These are phyloP conservation scores for Ptychodera flava DNA, from an alignment of 35 echinoderm and acorn worm genomes.

Conservation along the genomic window DNA sequence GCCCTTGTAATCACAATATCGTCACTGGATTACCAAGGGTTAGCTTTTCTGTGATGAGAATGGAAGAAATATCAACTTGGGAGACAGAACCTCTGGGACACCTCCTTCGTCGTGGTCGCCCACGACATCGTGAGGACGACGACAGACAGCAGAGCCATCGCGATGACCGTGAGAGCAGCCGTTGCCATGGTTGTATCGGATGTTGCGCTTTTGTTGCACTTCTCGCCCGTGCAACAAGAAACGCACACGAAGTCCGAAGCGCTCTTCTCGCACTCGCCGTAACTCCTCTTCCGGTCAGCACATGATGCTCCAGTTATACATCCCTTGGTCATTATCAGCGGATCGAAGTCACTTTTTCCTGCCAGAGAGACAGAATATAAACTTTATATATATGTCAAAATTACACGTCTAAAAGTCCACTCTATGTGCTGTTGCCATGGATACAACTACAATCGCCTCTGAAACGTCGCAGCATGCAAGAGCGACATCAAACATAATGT, in stretches of 20 bases:
- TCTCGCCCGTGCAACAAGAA: background rate
- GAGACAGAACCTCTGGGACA: too few species aligned
- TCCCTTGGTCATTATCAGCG: background rate
- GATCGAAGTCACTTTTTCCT: background rate
- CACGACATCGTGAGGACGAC: background rate
- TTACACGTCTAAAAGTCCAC: too few species aligned
- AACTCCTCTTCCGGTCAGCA: background rate
- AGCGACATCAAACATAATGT: too few species aligned
- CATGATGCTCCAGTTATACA: background rate
- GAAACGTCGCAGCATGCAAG: too few species aligned
- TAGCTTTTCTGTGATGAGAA: too few species aligned
- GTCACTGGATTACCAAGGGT: too few species aligned
- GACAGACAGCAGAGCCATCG: background rate
- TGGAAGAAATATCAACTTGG: too few species aligned
- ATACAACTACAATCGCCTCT: too few species aligned
- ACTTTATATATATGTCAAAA: too few species aligned
- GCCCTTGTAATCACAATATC: too few species aligned
- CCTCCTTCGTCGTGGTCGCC: background rate
- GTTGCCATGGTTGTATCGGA: background rate
- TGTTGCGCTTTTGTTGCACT: background rate
- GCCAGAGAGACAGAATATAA: too few species aligned
- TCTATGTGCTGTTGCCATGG: too few species aligned
- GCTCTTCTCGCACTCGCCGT: background rate
- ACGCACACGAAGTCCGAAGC: background rate
- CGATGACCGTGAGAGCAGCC: background rate